Percentiles rank a stretch among this genome's conserved stretches.
These are phyloP conservation scores for Heliconius eleuchia DNA, from an alignment of 1,140 invertebrate genomes.

Conservation along the genomic window DNA sequence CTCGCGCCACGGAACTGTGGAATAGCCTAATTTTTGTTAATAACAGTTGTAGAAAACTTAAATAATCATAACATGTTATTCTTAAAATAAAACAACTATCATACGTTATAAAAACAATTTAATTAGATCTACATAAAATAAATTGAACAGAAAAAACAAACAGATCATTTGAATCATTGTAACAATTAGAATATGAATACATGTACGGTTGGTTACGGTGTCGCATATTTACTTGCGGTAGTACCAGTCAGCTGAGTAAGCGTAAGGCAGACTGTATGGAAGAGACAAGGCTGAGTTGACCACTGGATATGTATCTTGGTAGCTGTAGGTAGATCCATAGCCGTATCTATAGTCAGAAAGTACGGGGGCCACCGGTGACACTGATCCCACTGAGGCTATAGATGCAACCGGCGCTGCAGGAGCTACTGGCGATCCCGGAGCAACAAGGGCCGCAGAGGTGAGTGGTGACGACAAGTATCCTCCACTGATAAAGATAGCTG, in stretches of 20 bases:
- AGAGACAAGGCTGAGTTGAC: conserved; percentile 41
- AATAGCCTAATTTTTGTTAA: too few relatives aligned
- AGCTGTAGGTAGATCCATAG: conserved; percentile 42
- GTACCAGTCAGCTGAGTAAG: conserved; percentile 47
- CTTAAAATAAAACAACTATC: neutral
- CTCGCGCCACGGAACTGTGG: too few relatives aligned
- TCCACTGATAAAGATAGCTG: conserved; percentile 1
- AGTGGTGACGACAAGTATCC: conserved; percentile 25
- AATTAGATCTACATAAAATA: neutral
- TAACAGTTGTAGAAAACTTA: neutral
- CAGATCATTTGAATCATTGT: neutral
- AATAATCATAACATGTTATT: neutral
- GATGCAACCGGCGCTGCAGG: conserved; percentile 35
- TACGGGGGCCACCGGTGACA: conserved; percentile 26
- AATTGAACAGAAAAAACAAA: neutral
- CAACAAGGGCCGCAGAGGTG: conserved; percentile 33
- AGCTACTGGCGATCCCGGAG: conserved; percentile 34
- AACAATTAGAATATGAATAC: neutral
- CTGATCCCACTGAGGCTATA: conserved; percentile 27
- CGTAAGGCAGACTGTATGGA: conserved; percentile 46
- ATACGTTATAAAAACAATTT: neutral
- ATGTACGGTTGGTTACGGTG: neutral
- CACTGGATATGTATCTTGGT: conserved; percentile 43
- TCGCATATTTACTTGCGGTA: conserved; percentile 38
- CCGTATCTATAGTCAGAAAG: conserved; percentile 46